Evolutionary conservation across 2,113 vertebrate species (phyloP), one percentile per base, ranked within the genome.

Genomic region (Oryzias curvinotus): DNA sequence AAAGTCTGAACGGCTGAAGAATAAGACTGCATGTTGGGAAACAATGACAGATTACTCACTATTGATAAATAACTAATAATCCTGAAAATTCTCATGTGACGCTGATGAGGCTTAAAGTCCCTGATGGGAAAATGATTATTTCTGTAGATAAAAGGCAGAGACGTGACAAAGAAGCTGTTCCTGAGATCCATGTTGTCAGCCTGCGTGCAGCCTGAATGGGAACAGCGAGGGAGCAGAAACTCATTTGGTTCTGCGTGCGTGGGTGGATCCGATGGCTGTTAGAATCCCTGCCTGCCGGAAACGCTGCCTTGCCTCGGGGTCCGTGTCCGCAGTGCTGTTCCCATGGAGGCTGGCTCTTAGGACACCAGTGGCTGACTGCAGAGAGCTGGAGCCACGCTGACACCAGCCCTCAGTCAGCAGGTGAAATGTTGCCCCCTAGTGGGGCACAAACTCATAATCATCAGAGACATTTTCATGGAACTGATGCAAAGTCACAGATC

Each of bases 371-470:
- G 16, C 43, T 62, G 61, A 14, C 28, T 19, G 43, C 5, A 55
- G 50, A 62, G 42, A 25, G 51, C 52, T 42, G 45, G 64, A 82
- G 62, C 73, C 15, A 42, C 49, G 64, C 36, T 67, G 36, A 65
- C 69, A 68, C 41, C 76, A 65, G 49, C 80, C 49, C 26, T 61
- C 46, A 52, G 19, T 47, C 13, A 42, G 45, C 68, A 86, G 68
- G 76, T 85, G 63, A 85, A 77, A 84, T 67, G 86, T 52, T 89
- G 87, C 87, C 88, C 87, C 84, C 91, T 87, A 70, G 82, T 89
- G 90, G 81, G n/a, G 8, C 26, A 23, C 23, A 5, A n/a, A 19
- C 50, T 2, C 28, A 18, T n/a, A 41, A 5, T 18, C 15, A 4
- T 28, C 23, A 12, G 13, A 46, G 28, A 10, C 30, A 30, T 30